A percentile compares a stretch with the other conserved stretches of the same genome.
Evolutionary conservation across 2,888 invertebrate species (phyloP).

Genomic region (Brachypalpus laphriformis): DNA sequence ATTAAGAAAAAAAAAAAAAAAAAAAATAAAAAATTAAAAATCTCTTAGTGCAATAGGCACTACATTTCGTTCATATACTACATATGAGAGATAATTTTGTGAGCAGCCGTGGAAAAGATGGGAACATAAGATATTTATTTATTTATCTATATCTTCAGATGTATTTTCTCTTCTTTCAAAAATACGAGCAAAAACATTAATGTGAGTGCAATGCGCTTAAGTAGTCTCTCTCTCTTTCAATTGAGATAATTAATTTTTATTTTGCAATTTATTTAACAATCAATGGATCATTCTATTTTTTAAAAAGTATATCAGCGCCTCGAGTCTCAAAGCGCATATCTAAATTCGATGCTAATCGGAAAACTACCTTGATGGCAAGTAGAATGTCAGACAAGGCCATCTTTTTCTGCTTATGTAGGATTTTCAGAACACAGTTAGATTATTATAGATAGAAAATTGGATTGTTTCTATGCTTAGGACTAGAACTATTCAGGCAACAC

Average conservation of each 20-base stretch:
- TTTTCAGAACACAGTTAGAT: too few species aligned
- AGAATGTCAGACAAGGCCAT: too few species aligned
- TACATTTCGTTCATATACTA: constrained; percentile 31
- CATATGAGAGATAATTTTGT: constrained; percentile 19
- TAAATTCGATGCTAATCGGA: neutral
- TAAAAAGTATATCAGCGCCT: neutral
- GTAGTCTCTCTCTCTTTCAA: neutral
- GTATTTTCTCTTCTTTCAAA: neutral
- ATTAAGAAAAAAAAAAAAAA: neutral
- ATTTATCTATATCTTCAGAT: neutral
- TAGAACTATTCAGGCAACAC: too few species aligned
- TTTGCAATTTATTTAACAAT: neutral
- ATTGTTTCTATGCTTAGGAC: too few species aligned
- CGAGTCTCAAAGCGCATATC: neutral
- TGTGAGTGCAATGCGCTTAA: constrained; percentile 16
- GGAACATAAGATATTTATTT: constrained; percentile 12
- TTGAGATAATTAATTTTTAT: neutral
- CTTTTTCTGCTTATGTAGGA: too few species aligned
- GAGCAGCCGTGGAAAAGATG: constrained; percentile 5
- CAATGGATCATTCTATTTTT: too few species aligned
- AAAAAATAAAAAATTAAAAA: neutral
- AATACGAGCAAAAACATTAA: neutral
- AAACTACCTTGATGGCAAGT: too few species aligned
- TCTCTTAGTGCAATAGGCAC: constrained; percentile 38
- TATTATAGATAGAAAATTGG: too few species aligned